Percentiles rank a stretch among this genome's conserved stretches.
These are phyloP conservation scores for Amyelois transitella DNA, from an alignment of 1,140 invertebrate genomes.

Conservation along the genomic window DNA sequence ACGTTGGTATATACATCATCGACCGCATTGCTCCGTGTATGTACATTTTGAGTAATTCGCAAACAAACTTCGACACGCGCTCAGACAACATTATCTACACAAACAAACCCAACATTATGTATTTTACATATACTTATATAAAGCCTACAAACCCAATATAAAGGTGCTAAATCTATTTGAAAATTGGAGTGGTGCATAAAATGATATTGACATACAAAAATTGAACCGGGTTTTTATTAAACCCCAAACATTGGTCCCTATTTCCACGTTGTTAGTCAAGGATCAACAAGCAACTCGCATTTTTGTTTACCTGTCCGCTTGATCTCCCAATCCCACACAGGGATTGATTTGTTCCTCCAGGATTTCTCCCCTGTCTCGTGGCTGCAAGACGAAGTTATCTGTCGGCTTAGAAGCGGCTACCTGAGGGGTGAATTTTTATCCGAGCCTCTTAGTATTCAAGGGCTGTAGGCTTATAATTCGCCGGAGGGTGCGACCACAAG, in stretches of 20 bases:
- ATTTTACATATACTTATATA: background rate
- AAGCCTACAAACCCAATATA: background rate
- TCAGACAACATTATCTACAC: background rate
- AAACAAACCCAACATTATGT: background rate
- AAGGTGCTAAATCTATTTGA: background rate
- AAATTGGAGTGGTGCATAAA: background rate
- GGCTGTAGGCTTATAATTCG: constrained; percentile 47
- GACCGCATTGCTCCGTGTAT: too few species aligned
- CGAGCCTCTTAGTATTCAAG: constrained; percentile 51
- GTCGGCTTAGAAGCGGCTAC: constrained; percentile 47
- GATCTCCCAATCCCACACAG: constrained; percentile 36
- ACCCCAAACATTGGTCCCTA: constrained; percentile 19
- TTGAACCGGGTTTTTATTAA: constrained; percentile 18
- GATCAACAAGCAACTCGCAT: constrained; percentile 35
- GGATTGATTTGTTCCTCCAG: constrained; percentile 46
- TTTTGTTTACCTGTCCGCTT: constrained; percentile 36
- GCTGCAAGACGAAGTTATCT: constrained; percentile 38
- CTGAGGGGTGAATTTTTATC: constrained; percentile 55
- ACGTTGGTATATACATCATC: too few species aligned
- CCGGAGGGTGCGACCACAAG: constrained; percentile 37
- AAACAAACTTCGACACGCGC: background rate
- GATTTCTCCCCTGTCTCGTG: constrained; percentile 34
- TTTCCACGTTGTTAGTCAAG: constrained; percentile 33
- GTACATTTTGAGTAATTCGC: background rate
- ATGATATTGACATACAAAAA: constrained; percentile 2